phyloP scores from a whole-genome alignment of 2,888 invertebrate species.

The Leptogaster cylindrica region DNA sequence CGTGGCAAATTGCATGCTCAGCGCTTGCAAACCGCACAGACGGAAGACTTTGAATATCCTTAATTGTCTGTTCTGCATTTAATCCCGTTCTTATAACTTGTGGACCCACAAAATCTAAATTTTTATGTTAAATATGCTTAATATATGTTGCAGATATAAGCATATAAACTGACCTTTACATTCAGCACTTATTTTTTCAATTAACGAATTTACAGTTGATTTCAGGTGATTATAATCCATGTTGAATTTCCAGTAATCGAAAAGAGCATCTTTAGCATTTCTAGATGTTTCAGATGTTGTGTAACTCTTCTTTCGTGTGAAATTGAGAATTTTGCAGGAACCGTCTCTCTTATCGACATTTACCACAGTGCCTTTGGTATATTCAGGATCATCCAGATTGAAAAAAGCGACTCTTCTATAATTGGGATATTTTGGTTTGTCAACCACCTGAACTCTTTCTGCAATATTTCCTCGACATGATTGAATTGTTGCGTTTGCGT shows the following conservation, averaged over 20 bases:
- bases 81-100: slow-evolving; percentile 3
- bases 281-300: not conserved
- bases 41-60: slow-evolving; percentile 3
- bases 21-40: not conserved
- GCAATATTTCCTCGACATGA: not conserved
- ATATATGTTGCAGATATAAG: too few relatives aligned
- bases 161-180: not conserved
- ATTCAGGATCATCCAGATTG: not conserved
- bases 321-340: slow-evolving; percentile 2
- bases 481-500: slow-evolving; percentile 13
- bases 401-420: slow-evolving; percentile 3
- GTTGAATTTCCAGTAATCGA: slow-evolving; percentile 3
- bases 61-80: not conserved
- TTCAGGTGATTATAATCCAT: not conserved
- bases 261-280: slow-evolving; percentile 16
- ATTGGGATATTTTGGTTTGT: not conserved
- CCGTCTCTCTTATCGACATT: not conserved
- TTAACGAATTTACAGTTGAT: not conserved
- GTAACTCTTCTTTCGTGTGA: not conserved
- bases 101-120: slow-evolving; percentile 10
- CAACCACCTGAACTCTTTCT: slow-evolving; percentile 2
- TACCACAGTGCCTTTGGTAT: slow-evolving; percentile 2
- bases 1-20: slow-evolving; percentile 20
- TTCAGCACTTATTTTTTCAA: not conserved
- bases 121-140: too few relatives aligned